phyloP scores from a whole-genome alignment of 2,113 vertebrate species.

The Corapipo altera region DNA sequence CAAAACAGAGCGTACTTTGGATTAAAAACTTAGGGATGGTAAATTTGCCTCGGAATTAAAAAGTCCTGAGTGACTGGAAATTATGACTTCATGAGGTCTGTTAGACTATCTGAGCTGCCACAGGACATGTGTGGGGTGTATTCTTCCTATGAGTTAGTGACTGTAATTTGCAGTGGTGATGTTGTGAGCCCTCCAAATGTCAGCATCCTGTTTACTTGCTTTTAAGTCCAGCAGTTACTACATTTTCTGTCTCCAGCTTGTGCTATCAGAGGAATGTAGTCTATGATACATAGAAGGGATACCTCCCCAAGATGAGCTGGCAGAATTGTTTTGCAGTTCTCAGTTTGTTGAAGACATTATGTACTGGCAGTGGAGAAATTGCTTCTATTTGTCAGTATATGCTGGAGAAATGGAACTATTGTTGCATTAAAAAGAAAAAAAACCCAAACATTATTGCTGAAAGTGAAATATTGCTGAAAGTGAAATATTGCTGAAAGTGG shows the following conservation, averaged over 20 bases:
- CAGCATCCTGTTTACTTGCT: slow-evolving; percentile 24
- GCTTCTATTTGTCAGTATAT: neutral
- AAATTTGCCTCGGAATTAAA: neutral
- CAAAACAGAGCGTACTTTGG: neutral
- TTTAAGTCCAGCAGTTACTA: neutral
- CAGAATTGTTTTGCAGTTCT: neutral
- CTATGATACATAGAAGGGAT: neutral
- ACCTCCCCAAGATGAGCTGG: neutral
- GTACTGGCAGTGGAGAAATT: fast-evolving
- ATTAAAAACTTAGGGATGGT: neutral
- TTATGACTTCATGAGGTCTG: neutral
- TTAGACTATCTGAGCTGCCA: neutral
- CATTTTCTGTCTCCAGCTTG: neutral
- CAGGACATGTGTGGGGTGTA: neutral
- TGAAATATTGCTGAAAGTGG: neutral
- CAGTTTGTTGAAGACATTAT: neutral
- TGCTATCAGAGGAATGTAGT: neutral
- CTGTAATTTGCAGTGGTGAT: neutral
- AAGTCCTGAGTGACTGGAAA: neutral
- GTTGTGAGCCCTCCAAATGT: neutral
- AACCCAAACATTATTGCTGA: neutral
- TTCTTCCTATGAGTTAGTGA: neutral
- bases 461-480: neutral
- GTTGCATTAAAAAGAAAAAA: neutral
- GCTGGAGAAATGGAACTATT: neutral